These are phyloP conservation scores for Bungarus multicinctus DNA, from an alignment of 2,113 vertebrate genomes.

Conservation along the genomic window DNA sequence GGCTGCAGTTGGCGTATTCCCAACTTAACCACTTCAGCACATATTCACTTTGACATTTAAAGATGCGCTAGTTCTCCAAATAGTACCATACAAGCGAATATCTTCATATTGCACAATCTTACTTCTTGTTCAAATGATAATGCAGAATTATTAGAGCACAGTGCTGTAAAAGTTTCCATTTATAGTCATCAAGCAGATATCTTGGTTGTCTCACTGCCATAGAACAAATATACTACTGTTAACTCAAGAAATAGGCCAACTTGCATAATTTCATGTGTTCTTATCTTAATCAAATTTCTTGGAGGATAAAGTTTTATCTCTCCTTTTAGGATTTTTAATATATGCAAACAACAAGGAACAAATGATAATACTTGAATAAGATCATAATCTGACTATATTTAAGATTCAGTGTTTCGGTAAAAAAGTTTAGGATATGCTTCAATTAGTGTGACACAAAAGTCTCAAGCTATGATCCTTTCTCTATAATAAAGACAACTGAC, in stretches of 20 bases:
- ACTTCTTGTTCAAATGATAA: neutral
- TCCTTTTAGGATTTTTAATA: slow-evolving; percentile 33
- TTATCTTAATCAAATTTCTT: neutral
- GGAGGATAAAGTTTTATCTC: slow-evolving; percentile 13
- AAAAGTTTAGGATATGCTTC: neutral
- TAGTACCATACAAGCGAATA: slow-evolving; percentile 33
- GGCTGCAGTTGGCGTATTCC: neutral
- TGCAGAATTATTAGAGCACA: slow-evolving; percentile 3
- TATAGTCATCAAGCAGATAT: slow-evolving; percentile 7
- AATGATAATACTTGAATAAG: neutral
- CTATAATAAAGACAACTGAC: neutral
- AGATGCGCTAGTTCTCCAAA: slow-evolving; percentile 21
- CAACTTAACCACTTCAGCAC: neutral
- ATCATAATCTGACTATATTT: neutral
- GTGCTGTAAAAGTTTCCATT: slow-evolving; percentile 17
- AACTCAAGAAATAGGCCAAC: slow-evolving; percentile 50
- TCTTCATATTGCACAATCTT: neutral
- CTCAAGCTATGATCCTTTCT: neutral
- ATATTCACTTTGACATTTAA: neutral
- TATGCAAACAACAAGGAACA: slow-evolving; percentile 6
- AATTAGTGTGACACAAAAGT: neutral
- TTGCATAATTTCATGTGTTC: neutral
- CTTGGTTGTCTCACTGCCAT: slow-evolving; percentile 32
- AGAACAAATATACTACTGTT: slow-evolving; percentile 41
- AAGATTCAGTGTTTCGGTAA: neutral